These are phyloP conservation scores for Microchrysa polita DNA, from an alignment of 2,888 invertebrate genomes.

Conservation along the genomic window DNA sequence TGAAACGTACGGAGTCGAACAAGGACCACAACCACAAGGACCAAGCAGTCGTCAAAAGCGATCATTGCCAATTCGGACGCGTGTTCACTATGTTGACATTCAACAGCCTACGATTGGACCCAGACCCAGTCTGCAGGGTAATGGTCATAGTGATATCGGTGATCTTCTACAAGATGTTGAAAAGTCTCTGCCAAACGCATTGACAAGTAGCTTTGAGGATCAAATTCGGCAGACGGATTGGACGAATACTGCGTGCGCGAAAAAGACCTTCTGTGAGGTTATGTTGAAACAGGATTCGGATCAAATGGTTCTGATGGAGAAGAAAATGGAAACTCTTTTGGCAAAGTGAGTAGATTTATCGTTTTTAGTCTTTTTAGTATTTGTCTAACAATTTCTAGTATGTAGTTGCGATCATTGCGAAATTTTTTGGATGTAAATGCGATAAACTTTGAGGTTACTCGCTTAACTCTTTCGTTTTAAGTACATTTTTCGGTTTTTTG, in stretches of 20 bases:
- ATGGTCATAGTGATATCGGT: slow-evolving; percentile 59
- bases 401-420: too few relatives aligned
- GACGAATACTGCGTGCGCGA: slow-evolving; percentile 81
- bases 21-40: neutral
- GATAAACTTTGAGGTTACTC: too few relatives aligned
- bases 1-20: slow-evolving; percentile 13
- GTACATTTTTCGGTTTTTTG: too few relatives aligned
- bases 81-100: slow-evolving; percentile 26
- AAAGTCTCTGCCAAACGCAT: slow-evolving; percentile 47
- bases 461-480: too few relatives aligned
- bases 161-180: slow-evolving; percentile 58
- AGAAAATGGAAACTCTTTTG: slow-evolving; percentile 79
- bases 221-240: slow-evolving; percentile 70
- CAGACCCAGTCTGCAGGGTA: neutral
- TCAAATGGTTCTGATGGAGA: slow-evolving; percentile 79
- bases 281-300: slow-evolving; percentile 76
- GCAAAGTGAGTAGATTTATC: slow-evolving; percentile 72
- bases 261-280: slow-evolving; percentile 79
- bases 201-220: slow-evolving; percentile 55
- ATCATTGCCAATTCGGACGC: slow-evolving; percentile 14
- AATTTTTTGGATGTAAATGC: too few relatives aligned
- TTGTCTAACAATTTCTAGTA: too few relatives aligned
- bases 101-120: slow-evolving; percentile 22
- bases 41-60: slow-evolving; percentile 17
- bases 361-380: too few relatives aligned